Evolutionary conservation across 2,113 vertebrate genomes (phyloP).

Genomic region (Polyodon spathula): DNA sequence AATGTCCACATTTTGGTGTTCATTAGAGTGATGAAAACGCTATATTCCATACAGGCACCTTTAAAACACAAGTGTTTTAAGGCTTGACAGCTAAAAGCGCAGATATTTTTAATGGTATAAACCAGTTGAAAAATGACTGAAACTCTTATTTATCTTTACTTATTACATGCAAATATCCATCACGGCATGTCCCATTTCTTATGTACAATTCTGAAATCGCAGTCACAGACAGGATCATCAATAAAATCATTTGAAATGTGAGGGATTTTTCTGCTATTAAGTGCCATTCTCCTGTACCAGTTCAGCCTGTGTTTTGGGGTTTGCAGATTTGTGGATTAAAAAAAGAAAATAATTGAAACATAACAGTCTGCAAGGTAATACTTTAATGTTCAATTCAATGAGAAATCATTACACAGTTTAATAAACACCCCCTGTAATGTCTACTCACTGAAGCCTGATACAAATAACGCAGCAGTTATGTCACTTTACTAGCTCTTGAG

Average conservation of each 20-base stretch:
- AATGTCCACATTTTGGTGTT: constrained; percentile 34
- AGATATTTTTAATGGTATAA: constrained; percentile 57
- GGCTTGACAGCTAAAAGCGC: constrained; percentile 53
- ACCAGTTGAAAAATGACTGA: constrained; percentile 55
- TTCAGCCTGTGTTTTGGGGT: neutral
- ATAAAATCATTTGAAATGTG: constrained; percentile 30
- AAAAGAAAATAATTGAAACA: neutral
- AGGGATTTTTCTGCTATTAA: constrained; percentile 12
- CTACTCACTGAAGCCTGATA: too few species aligned
- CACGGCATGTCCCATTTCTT: constrained; percentile 45
- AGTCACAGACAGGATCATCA: constrained; percentile 43
- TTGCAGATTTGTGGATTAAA: neutral
- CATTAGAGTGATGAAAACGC: constrained; percentile 61
- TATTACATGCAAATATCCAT: constrained; percentile 56
- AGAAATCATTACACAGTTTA: constrained; percentile 57
- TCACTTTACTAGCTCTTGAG: constrained; percentile 63
- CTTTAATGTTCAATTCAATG: constrained; percentile 53
- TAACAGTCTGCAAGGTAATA: constrained; percentile 40
- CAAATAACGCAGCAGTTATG: constrained; percentile 62
- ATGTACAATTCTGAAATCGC: constrained; percentile 58
- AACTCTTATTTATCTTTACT: constrained; percentile 47
- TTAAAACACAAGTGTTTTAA: constrained; percentile 68
- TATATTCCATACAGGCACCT: constrained; percentile 69
- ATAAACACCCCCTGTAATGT: constrained; percentile 65
- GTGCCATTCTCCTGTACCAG: neutral